phyloP scores from a whole-genome alignment of 2,888 invertebrate species.

The Hypena proboscidalis region DNA sequence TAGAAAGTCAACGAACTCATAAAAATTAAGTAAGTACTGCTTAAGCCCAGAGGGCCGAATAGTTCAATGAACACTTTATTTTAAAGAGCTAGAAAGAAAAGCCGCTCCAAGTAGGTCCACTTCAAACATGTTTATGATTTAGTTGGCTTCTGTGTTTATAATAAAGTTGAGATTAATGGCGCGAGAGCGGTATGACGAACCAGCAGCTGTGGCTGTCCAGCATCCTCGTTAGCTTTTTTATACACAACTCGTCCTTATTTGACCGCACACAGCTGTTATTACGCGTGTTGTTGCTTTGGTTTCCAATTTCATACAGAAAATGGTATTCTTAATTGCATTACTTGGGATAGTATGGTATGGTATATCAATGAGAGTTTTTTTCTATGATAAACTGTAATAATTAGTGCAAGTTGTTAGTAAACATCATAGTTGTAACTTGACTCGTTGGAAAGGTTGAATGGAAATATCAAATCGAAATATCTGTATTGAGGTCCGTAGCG shows the following conservation, averaged over 20 bases:
- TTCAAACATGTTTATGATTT: slow-evolving; percentile 78
- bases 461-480: too few species aligned
- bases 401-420: too few species aligned
- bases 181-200: slow-evolving; percentile 55
- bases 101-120: slow-evolving; percentile 46
- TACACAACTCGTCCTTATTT: slow-evolving; percentile 66
- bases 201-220: slow-evolving; percentile 51
- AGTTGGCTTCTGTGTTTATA: slow-evolving; percentile 75
- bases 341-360: too few species aligned
- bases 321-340: too few species aligned
- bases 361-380: too few species aligned
- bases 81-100: slow-evolving; percentile 55
- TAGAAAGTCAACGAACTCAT: slow-evolving; percentile 11
- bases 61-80: slow-evolving; percentile 54
- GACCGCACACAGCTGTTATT: slow-evolving; percentile 66
- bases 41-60: slow-evolving; percentile 18
- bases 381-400: too few species aligned
- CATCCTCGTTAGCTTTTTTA: slow-evolving; percentile 71
- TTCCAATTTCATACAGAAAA: too few species aligned
- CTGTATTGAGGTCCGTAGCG: too few species aligned
- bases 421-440: too few species aligned
- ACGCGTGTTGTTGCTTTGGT: too few species aligned
- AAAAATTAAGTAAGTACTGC: slow-evolving; percentile 10
- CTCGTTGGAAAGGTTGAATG: too few species aligned
- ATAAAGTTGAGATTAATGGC: slow-evolving; percentile 78